Percentiles rank a stretch among this genome's conserved stretches.
Conservation (phyloP, 2,888 invertebrate genomes). For the Trissolcus japonicus region DNA sequence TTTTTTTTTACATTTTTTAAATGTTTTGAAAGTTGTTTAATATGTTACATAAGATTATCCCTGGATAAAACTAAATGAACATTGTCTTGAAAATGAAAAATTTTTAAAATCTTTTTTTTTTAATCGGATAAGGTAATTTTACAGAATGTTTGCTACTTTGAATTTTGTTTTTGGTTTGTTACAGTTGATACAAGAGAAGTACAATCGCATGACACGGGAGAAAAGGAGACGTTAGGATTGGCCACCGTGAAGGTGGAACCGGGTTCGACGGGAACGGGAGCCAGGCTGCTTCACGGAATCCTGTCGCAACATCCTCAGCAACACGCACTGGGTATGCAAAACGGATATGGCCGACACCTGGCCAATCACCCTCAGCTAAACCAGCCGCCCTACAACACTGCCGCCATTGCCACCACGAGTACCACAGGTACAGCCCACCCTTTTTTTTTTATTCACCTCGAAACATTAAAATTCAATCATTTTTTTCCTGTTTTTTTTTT, state of each 20-base stretch:
- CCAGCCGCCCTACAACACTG: conserved; percentile 80
- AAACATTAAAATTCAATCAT: background rate
- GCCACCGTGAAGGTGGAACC: conserved; percentile 73
- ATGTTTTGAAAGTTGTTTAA: too few species aligned
- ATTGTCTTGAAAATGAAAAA: too few species aligned
- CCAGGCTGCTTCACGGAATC: conserved; percentile 80
- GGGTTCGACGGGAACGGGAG: conserved; percentile 69
- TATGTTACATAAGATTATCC: too few species aligned
- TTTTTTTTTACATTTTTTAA: too few species aligned
- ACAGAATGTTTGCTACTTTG: background rate
- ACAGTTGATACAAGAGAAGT: conserved; percentile 82
- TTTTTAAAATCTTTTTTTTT: too few species aligned
- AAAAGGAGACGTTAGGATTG: conserved; percentile 70
- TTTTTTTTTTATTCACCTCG: background rate
- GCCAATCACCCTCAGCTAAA: conserved; percentile 78
- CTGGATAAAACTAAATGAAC: too few species aligned
- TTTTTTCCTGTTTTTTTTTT: background rate
- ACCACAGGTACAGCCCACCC: conserved; percentile 77
- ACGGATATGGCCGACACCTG: conserved; percentile 72
- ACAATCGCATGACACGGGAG: conserved; percentile 68
- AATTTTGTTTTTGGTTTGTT: conserved; percentile 62
- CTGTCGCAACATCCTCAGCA: conserved; percentile 80
- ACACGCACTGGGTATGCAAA: conserved; percentile 73
- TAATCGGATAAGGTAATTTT: too few species aligned
- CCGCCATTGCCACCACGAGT: conserved; percentile 76